These are phyloP conservation scores for Agrypnia vestita DNA, from an alignment of 1,140 invertebrate genomes.

Conservation along the genomic window DNA sequence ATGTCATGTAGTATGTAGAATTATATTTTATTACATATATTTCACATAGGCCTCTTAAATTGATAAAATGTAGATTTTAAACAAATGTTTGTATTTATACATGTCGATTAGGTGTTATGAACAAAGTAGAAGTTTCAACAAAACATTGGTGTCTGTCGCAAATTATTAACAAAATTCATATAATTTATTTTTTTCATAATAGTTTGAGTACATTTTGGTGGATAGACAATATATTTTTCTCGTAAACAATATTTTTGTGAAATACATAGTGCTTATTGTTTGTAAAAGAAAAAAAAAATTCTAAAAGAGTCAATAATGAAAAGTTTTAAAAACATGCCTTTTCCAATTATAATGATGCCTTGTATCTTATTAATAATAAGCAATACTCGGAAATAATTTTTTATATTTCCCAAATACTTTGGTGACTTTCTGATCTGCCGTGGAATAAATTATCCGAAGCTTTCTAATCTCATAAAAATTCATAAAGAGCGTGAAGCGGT, in stretches of 20 bases:
- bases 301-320: conserved; percentile 23
- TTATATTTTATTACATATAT: conserved; percentile 36
- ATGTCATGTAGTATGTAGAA: conserved; percentile 1
- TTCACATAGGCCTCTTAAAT: conserved; percentile 31
- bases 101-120: not conserved
- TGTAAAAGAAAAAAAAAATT: conserved; percentile 15
- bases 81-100: conserved; percentile 7
- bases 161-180: no score
- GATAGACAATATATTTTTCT: conserved; percentile 39
- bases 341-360: conserved; percentile 43
- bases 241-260: conserved; percentile 1
- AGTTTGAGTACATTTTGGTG: conserved; percentile 1
- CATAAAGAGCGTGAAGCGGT: no score
- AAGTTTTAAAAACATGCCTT: conserved; percentile 35
- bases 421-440: not conserved
- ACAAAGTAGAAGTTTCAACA: not conserved
- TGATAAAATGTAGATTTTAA: conserved; percentile 10
- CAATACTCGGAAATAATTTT: conserved; percentile 31
- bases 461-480: no score
- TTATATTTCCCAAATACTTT: not conserved
- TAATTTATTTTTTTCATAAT: not conserved
- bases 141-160: not conserved
- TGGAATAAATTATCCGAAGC: not conserved
- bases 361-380: conserved; percentile 37
- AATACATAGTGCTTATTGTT: not conserved